Evolutionary conservation across 2,888 invertebrate species (phyloP), one percentile per base, ranked within the genome.

Genomic region (Melieria omissa): DNA sequence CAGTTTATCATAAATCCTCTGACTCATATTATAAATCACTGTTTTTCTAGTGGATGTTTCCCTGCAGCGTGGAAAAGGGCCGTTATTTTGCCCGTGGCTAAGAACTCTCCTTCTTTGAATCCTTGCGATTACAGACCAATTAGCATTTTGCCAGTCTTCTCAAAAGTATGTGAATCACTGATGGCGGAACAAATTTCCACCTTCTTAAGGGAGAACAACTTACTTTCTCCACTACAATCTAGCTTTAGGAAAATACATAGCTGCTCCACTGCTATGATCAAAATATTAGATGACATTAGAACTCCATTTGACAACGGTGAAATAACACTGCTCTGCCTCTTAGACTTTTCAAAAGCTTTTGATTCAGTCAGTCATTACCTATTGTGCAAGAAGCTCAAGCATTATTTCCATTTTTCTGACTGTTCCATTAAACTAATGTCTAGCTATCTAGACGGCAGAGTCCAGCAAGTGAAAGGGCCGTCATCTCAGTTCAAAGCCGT

Each of bases 291-390:
- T 41, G 67, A 67, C n/a, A 60, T 67, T 42, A 4, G 65, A 8
- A 10, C 12, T 4, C 52, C 29, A 6, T 65, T 44, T 65, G 65
- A 65, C 45, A 52, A 60, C 10, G 67, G 47, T 60, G 7, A 49
- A n/a, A 12, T 67, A 14, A 67, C 67, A 29, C 52, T 67, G 7
- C 49, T 67, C 12, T 67, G 67, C 29, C 58, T 58, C n/a, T 46
- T 67, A 45, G 67, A 67, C 41, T 67, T 67, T 16, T 60, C 67
- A 9, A 67, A 67, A 29, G 67, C 60, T 8, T 65, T 65, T 65
- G 65, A 54, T n/a, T 8, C 14, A 8, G 55, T 65, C 3, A n/a
- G 55, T 65, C 65, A 65, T 41, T 6, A 16, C 41, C 10, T 54
- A 54, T 14, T 54, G 5, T 54, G n/a, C 12, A 54, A 10, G 5